These are phyloP conservation scores for Cephus runcator DNA, from an alignment of 2,888 invertebrate genomes.

Conservation along the genomic window DNA sequence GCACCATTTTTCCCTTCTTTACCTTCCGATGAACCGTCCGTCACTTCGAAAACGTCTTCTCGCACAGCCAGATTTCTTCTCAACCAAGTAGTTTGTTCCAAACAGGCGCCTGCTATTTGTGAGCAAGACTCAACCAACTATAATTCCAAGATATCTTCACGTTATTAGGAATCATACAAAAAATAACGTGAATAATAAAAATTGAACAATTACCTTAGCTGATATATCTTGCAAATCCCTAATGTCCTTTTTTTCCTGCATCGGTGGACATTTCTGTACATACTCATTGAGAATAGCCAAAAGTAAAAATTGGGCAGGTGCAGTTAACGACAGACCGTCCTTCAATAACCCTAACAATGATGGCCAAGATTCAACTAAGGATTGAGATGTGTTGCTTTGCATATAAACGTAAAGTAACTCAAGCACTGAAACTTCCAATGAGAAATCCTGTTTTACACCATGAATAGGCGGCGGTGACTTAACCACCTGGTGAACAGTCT, in stretches of 20 bases:
- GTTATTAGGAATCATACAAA: not conserved
- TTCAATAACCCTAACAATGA: slow-evolving; percentile 79
- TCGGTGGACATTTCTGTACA: slow-evolving; percentile 81
- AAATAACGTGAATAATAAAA: not conserved
- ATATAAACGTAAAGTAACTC: slow-evolving; percentile 83
- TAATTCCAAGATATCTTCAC: slow-evolving; percentile 13
- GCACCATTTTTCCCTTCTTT: slow-evolving; percentile 54
- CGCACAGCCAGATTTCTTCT: slow-evolving; percentile 83
- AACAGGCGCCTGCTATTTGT: slow-evolving; percentile 87
- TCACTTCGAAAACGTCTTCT: slow-evolving; percentile 70
- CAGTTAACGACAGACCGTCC: slow-evolving; percentile 78
- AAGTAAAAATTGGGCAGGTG: slow-evolving; percentile 83
- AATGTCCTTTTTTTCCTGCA: slow-evolving; percentile 82
- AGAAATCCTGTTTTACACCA: slow-evolving; percentile 71
- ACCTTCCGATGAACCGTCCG: slow-evolving; percentile 59
- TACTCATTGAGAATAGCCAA: slow-evolving; percentile 85
- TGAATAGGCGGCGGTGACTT: slow-evolving; percentile 77
- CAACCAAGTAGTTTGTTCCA: slow-evolving; percentile 91
- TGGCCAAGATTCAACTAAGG: slow-evolving; percentile 82
- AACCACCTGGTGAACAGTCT: slow-evolving; percentile 83
- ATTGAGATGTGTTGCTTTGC: slow-evolving; percentile 75
- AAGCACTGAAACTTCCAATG: slow-evolving; percentile 82
- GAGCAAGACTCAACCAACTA: slow-evolving; percentile 83
- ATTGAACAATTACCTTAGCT: slow-evolving; percentile 67
- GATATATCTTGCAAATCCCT: slow-evolving; percentile 83